These are phyloP conservation scores for Mus minutoides DNA, from an alignment of 2,797 vertebrate genomes.

Conservation along the genomic window DNA sequence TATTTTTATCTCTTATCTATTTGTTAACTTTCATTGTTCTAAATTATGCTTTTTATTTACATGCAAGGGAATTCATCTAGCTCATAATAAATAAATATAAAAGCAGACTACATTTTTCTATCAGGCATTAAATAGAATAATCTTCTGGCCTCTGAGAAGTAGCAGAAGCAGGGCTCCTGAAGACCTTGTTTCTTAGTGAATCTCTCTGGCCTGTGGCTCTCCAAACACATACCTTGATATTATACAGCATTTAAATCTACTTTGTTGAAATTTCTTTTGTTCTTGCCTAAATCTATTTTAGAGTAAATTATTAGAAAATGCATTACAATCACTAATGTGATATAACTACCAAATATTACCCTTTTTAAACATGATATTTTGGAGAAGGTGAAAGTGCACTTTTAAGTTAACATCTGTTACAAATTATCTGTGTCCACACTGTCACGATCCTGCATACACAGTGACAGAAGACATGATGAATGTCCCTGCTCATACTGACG, in stretches of 20 bases:
- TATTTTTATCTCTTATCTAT: not conserved
- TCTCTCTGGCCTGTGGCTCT: not conserved
- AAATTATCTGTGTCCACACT: not conserved
- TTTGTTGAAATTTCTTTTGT: not conserved
- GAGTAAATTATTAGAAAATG: conserved; percentile 4
- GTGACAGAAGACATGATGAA: conserved; percentile 21
- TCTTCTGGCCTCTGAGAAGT: accelerated
- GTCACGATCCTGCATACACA: not conserved
- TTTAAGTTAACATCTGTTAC: conserved; percentile 47
- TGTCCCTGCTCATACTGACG: not conserved
- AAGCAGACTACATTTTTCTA: not conserved
- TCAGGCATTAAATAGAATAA: not conserved
- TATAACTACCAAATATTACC: not conserved
- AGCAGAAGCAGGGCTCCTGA: no score
- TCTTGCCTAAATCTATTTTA: not conserved
- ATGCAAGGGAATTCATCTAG: not conserved
- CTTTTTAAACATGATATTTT: not conserved
- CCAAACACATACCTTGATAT: not conserved
- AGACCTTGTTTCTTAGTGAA: accelerated
- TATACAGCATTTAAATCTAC: not conserved
- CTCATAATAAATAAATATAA: not conserved
- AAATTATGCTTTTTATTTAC: not conserved
- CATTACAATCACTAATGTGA: not conserved
- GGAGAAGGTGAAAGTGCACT: not conserved
- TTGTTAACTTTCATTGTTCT: not conserved